A percentile compares a stretch with the other conserved stretches of the same genome.
Conservation (phyloP, 2,113 vertebrate genomes). For the Ochotona curzoniae region DNA sequence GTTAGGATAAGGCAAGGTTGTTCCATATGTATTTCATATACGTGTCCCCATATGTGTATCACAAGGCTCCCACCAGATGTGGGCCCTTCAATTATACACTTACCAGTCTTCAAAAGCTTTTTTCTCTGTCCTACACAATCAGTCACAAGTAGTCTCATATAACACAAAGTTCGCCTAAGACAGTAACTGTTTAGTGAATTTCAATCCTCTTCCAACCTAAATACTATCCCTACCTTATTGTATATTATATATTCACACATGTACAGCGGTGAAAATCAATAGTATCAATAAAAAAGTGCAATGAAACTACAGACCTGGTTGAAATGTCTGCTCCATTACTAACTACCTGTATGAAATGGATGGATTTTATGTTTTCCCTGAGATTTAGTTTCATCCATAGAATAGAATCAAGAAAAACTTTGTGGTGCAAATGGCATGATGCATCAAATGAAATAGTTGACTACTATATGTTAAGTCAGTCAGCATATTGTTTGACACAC, state of each 20-base stretch:
- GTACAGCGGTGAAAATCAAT: background rate
- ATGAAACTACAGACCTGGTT: background rate
- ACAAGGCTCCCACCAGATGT: background rate
- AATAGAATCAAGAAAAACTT: slow-evolving; percentile 4
- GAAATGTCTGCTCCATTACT: background rate
- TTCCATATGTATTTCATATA: background rate
- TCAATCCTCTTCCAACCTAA: background rate
- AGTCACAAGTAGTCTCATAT: background rate
- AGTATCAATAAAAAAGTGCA: background rate
- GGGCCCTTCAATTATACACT: background rate
- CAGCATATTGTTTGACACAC: background rate
- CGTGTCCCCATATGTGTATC: background rate
- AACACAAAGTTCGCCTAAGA: background rate
- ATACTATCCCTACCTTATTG: background rate
- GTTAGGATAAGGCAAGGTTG: background rate
- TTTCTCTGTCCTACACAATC: background rate
- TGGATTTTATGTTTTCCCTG: background rate
- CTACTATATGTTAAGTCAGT: background rate
- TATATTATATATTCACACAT: background rate
- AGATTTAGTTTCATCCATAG: background rate
- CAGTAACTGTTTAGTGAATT: slow-evolving; percentile 1
- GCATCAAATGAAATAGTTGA: background rate
- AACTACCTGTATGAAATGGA: background rate
- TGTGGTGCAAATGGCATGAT: background rate
- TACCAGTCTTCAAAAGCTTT: background rate